Evolutionary conservation across 2,113 vertebrate genomes (phyloP).

Genomic region (Saccopteryx bilineata): DNA sequence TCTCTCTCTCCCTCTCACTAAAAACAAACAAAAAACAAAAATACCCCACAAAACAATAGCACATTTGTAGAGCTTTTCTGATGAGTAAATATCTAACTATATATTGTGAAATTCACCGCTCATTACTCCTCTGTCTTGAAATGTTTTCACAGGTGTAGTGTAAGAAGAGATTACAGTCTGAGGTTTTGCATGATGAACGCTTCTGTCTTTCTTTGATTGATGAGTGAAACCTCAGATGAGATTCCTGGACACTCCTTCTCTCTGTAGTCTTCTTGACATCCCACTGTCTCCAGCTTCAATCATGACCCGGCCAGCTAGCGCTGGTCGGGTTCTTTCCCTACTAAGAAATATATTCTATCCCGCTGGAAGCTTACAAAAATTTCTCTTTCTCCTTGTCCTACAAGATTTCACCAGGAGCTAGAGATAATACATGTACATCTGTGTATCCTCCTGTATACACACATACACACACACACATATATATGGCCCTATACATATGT

Average conservation of each 20-base stretch:
- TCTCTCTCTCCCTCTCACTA: too few relatives aligned
- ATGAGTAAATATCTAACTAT: slow-evolving; percentile 4
- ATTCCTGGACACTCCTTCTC: background rate
- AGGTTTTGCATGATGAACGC: background rate
- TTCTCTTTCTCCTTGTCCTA: background rate
- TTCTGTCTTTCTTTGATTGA: background rate
- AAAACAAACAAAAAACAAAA: too few relatives aligned
- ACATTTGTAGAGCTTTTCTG: background rate
- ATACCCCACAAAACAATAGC: too few relatives aligned
- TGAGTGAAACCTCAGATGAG: background rate
- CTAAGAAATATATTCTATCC: background rate
- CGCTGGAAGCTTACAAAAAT: background rate
- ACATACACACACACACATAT: too few relatives aligned
- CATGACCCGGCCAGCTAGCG: background rate
- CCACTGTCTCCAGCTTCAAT: background rate
- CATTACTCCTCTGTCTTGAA: background rate
- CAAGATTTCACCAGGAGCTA: slow-evolving; percentile 16
- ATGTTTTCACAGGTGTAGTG: background rate
- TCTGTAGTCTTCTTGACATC: background rate
- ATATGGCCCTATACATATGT: background rate
- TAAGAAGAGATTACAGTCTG: background rate
- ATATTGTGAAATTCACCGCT: background rate
- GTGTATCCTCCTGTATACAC: background rate
- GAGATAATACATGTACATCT: background rate
- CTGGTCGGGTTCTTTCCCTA: background rate